These are phyloP conservation scores for Tenthredo amoena DNA, from an alignment of 2,888 invertebrate species.

Conservation along the genomic window DNA sequence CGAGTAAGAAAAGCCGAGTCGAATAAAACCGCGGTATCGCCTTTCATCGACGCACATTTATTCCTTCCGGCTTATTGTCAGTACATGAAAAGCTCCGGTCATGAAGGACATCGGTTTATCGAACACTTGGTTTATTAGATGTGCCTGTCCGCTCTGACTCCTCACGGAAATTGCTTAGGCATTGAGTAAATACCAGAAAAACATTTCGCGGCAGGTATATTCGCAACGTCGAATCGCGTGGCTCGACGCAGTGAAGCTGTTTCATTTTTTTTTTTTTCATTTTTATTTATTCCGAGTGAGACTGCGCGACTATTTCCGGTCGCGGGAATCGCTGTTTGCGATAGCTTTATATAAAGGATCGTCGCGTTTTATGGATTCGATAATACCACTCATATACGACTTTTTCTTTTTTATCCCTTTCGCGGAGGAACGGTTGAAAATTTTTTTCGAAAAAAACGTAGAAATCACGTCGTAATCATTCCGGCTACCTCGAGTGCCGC, in stretches of 20 bases:
- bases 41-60: not conserved
- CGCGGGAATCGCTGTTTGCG: not conserved
- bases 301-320: not conserved
- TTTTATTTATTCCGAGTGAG: not conserved
- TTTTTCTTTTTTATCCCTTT: not conserved
- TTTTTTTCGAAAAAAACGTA: not conserved
- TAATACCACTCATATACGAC: not conserved
- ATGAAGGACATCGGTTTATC: slow-evolving; percentile 59
- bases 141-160: slow-evolving; percentile 70
- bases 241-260: slow-evolving; percentile 47
- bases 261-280: not conserved
- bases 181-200: slow-evolving; percentile 73
- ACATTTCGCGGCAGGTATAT: slow-evolving; percentile 61
- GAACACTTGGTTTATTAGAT: slow-evolving; percentile 73
- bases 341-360: not conserved
- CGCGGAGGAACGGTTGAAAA: not conserved
- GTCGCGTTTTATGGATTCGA: slow-evolving; percentile 19
- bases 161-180: slow-evolving; percentile 73
- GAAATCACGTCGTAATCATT: slow-evolving; percentile 24
- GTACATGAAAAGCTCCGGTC: not conserved
- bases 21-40: not conserved
- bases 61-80: not conserved
- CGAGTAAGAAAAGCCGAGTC: not conserved
- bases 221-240: slow-evolving; percentile 59
- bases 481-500: not conserved